Evolutionary conservation across 2,797 vertebrate species (phyloP).

Genomic region (Eutrigla gurnardus): DNA sequence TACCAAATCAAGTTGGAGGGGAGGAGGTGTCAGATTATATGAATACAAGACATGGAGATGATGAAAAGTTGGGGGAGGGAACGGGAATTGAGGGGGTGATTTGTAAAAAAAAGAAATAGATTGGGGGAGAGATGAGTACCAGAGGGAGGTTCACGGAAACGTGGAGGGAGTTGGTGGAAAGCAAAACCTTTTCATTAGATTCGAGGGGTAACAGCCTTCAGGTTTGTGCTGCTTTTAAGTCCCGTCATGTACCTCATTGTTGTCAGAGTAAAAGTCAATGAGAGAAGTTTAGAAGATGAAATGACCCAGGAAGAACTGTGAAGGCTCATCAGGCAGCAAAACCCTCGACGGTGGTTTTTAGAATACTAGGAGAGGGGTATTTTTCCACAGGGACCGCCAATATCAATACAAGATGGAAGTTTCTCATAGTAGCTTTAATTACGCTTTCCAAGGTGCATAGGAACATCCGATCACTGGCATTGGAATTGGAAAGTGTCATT

Average conservation of each 20-base stretch:
- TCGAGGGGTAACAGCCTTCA: neutral
- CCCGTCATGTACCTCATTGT: neutral
- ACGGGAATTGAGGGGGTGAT: constrained; percentile 2
- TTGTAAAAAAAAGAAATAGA: constrained; percentile 40
- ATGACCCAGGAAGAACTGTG: neutral
- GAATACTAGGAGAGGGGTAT: neutral
- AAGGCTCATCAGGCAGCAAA: neutral
- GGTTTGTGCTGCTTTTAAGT: neutral
- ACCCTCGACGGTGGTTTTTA: neutral
- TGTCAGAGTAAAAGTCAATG: neutral
- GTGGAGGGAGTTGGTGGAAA: constrained; percentile 14
- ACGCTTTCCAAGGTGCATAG: too few species aligned
- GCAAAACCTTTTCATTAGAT: neutral
- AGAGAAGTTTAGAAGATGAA: neutral
- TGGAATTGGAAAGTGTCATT: too few species aligned
- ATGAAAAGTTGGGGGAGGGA: constrained; percentile 47
- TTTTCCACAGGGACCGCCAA: too few species aligned
- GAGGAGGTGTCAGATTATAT: constrained; percentile 50
- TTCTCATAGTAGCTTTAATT: too few species aligned
- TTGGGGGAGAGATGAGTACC: constrained; percentile 28
- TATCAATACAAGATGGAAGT: too few species aligned
- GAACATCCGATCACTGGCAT: too few species aligned
- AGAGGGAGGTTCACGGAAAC: constrained; percentile 12
- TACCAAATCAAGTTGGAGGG: constrained; percentile 48
- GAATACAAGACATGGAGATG: constrained; percentile 63